These are phyloP conservation scores for Sebastes alutus DNA, from an alignment of 2,797 vertebrate genomes.

Conservation along the genomic window DNA sequence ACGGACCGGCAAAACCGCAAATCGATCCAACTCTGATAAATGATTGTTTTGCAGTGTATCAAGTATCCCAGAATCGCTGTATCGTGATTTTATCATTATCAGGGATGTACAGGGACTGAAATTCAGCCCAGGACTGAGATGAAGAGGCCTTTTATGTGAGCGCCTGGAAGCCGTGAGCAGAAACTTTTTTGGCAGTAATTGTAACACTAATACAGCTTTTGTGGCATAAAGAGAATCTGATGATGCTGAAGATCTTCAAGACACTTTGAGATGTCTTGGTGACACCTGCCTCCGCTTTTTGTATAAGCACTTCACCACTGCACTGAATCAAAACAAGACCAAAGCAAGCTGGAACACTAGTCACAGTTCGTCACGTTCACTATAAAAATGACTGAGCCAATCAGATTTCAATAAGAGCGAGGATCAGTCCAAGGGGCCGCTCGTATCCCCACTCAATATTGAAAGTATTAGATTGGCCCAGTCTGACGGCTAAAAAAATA, in stretches of 20 bases:
- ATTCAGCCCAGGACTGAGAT: too few relatives aligned
- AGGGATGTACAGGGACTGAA: too few relatives aligned
- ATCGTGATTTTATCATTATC: too few relatives aligned
- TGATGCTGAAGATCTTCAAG: background rate
- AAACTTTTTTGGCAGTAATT: background rate
- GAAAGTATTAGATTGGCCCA: too few relatives aligned
- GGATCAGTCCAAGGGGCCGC: background rate
- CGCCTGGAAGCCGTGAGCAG: background rate
- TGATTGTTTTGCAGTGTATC: too few relatives aligned
- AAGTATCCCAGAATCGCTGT: too few relatives aligned
- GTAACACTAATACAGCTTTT: background rate
- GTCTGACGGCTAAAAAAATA: too few relatives aligned
- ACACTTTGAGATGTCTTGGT: background rate
- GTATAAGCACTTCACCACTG: too few relatives aligned
- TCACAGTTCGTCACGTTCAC: background rate
- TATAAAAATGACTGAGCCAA: background rate
- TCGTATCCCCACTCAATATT: background rate
- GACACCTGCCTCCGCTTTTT: background rate
- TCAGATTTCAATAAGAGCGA: background rate
- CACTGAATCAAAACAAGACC: too few relatives aligned
- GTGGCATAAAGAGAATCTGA: background rate
- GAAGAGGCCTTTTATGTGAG: background rate
- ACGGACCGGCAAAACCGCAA: too few relatives aligned
- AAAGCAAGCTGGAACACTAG: background rate
- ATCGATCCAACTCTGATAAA: too few relatives aligned